These are phyloP conservation scores for Brachionus paranguensis DNA, from an alignment of 1,140 invertebrate species.

Conservation along the genomic window DNA sequence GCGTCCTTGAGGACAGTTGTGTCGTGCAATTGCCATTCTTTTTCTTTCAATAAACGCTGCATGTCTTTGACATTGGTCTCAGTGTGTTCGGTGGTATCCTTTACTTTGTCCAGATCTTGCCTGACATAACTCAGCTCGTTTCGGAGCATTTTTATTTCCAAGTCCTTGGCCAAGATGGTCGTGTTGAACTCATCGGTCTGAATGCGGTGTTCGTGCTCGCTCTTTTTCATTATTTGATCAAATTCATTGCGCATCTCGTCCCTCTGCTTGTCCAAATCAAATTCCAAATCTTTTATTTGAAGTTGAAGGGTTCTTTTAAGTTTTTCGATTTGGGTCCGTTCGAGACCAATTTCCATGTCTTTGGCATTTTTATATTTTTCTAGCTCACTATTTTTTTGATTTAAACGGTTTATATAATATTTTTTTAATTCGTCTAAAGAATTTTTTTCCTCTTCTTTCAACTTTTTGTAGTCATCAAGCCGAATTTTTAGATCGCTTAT, in stretches of 20 bases:
- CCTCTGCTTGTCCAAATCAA: constrained; percentile 50
- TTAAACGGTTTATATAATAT: constrained; percentile 50
- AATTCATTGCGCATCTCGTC: constrained; percentile 46
- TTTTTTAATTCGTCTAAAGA: constrained; percentile 49
- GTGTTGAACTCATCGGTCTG: constrained; percentile 50
- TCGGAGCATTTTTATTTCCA: constrained; percentile 44
- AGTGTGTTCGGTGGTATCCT: constrained; percentile 43
- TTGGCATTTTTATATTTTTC: constrained; percentile 50
- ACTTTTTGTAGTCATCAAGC: constrained; percentile 48
- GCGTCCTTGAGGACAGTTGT: constrained; percentile 48
- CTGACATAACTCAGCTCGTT: constrained; percentile 42
- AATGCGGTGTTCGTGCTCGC: constrained; percentile 52
- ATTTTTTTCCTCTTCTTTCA: constrained; percentile 44
- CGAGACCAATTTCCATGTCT: constrained; percentile 47
- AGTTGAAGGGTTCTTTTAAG: constrained; percentile 49
- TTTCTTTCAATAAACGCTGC: constrained; percentile 50
- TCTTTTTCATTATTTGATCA: constrained; percentile 50
- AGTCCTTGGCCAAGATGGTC: constrained; percentile 49
- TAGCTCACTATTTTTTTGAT: constrained; percentile 52
- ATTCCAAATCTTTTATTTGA: constrained; percentile 48
- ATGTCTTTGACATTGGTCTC: constrained; percentile 38
- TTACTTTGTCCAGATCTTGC: constrained; percentile 45
- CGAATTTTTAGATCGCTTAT: constrained; percentile 52
- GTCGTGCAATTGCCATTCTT: constrained; percentile 51
- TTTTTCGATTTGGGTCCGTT: constrained; percentile 49